Base-by-base conservation (phyloP, 2,888 invertebrate genomes). In the Pristionchus mayeri region DNA sequence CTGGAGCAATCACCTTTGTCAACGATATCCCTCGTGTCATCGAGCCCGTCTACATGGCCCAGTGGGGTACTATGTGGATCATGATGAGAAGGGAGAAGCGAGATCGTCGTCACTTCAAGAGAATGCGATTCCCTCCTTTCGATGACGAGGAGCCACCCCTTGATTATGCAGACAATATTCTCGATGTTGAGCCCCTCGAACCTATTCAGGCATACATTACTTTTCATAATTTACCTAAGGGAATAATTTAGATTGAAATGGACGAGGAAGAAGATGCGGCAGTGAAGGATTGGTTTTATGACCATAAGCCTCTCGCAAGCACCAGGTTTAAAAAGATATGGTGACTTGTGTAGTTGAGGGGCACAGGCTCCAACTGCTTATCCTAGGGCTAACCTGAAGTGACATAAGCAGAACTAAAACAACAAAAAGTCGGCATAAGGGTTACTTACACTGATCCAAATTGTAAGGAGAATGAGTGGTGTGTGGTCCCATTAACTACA, bases 11-110 rank as follows among this genome's bases (percentile, higher is more conserved):
- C 87, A 98, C 99, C 11, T 99, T 99, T 94, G 98, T 99, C 4
- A 99, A 99, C 94, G 99, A 99, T 94, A 99, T 99, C 91, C 99
- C 99, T 2, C 98, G 98, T 97, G 98, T 98, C 3, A 96, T 99
- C 90, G 99, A 99, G 93, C 99, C 99, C 0, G 96, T 98, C 7
- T 99, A 98, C 93, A 98, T 99, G 89, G 98, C 98, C 0, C 99
- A 99, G 93, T 99, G 99, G 99, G 98, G 98, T 67, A 97, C 98
- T 0, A 99, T 99, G 98, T 99, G 99, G 99, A 98, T 99, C 90
- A 99, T 99, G 98, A 98, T 99, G 98, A 95, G 99, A 89, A 83
- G 83, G 34, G 83, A 83, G 52, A 83, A 83, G 30, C 48, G 83
- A 71, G 83, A 83, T 52, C 44, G 83, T 34, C 30, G 83, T 27